Percentiles rank a stretch among this genome's conserved stretches.
Evolutionary conservation across 2,797 vertebrate species (phyloP).

Genomic region (Falco biarmicus): DNA sequence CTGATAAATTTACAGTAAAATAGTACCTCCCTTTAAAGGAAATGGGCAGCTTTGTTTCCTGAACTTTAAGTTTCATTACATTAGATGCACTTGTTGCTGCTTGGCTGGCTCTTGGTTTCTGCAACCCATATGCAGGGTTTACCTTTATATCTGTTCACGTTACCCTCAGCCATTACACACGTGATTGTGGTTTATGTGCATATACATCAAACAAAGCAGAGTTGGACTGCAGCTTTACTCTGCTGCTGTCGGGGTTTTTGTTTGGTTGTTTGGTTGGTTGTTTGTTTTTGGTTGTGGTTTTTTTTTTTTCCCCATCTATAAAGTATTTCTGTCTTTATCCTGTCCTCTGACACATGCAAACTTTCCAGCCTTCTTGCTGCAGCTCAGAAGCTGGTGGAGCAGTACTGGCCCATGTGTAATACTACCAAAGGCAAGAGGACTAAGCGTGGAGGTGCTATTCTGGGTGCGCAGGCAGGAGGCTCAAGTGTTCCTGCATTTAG

Average conservation of each 20-base stretch:
- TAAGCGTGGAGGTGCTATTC: background rate
- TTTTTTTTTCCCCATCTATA: no score
- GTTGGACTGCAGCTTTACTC: background rate
- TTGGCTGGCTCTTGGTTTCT: background rate
- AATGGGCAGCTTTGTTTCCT: background rate
- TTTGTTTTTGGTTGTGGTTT: no score
- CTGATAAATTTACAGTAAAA: background rate
- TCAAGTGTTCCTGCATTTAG: background rate
- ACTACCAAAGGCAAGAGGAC: background rate
- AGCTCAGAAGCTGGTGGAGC: background rate
- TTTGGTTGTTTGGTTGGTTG: no score
- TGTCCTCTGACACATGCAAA: background rate
- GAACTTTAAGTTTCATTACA: background rate
- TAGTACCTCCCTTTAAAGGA: background rate
- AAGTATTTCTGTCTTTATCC: background rate
- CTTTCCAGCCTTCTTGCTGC: background rate
- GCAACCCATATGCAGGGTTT: background rate
- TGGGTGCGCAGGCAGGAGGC: background rate
- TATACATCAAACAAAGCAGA: background rate
- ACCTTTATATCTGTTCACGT: background rate
- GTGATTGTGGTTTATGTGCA: background rate
- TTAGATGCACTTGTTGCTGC: background rate
- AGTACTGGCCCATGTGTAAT: background rate
- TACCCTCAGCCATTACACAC: background rate
- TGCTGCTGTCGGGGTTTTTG: no score